phyloP scores from a whole-genome alignment of 2,888 invertebrate species.

The Temnothorax ravouxi region DNA sequence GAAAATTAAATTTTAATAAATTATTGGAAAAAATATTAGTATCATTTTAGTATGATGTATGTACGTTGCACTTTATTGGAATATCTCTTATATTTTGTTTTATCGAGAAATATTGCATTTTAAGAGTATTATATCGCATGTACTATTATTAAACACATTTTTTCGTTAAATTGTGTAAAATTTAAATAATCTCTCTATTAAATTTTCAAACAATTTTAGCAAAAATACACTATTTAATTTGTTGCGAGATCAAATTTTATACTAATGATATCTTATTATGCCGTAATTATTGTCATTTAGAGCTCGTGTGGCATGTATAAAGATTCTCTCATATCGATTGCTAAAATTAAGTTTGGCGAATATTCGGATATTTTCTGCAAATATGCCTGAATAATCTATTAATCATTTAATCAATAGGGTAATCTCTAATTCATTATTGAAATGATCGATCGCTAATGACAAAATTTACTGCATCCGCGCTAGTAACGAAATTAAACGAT shows the following conservation, averaged over 20 bases:
- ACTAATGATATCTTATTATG: constrained; percentile 1
- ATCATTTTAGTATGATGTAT: not conserved
- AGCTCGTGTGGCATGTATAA: not conserved
- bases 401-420: not conserved
- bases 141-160: constrained; percentile 6
- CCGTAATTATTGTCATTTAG: not conserved
- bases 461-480: not conserved
- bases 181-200: not conserved
- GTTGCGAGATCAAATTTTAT: not conserved
- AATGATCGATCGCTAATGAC: not conserved
- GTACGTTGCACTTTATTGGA: constrained; percentile 9
- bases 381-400: constrained; percentile 18
- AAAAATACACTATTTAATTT: not conserved
- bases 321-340: not conserved
- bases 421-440: not conserved
- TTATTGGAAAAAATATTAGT: constrained; percentile 17
- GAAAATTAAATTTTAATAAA: not conserved
- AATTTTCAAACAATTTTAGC: not conserved
- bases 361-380: not conserved
- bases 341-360: not conserved
- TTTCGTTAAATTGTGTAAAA: not conserved
- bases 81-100: not conserved
- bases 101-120: constrained; percentile 28
- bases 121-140: not conserved
- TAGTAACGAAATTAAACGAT: not conserved